Conservation (phyloP, 2,888 invertebrate genomes). For the Cataglyphis rosenhaueri region DNA sequence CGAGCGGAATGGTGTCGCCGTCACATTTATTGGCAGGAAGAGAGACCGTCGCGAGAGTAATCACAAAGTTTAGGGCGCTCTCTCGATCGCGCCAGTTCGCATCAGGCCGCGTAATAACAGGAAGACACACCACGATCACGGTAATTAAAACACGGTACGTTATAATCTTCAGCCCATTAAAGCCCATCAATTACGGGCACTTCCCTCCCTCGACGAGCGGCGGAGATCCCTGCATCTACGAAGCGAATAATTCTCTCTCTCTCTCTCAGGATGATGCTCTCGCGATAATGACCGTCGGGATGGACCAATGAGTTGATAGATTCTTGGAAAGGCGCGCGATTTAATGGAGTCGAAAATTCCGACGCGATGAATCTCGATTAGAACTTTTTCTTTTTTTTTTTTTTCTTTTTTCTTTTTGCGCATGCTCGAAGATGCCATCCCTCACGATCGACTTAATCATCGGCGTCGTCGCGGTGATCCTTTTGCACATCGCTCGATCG, state of each 20-base stretch:
- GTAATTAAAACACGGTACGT: constrained; percentile 76
- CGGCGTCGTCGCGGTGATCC: constrained; percentile 10
- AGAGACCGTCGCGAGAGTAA: constrained; percentile 41
- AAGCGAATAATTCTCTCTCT: constrained; percentile 67
- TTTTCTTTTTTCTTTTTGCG: constrained; percentile 52
- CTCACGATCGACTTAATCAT: not conserved
- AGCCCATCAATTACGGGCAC: constrained; percentile 72
- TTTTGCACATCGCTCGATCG: constrained; percentile 19
- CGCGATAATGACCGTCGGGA: constrained; percentile 65
- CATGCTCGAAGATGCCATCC: constrained; percentile 15
- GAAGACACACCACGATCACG: constrained; percentile 67
- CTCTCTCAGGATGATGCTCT: constrained; percentile 57
- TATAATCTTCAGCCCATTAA: constrained; percentile 74
- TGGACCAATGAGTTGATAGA: constrained; percentile 64
- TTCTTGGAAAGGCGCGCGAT: constrained; percentile 70
- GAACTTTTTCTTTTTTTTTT: constrained; percentile 58
- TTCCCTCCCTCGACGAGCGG: constrained; percentile 52
- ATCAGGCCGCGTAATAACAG: constrained; percentile 73
- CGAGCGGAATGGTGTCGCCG: constrained; percentile 62
- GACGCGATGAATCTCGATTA: constrained; percentile 57
- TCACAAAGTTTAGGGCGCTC: constrained; percentile 63
- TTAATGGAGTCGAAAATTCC: constrained; percentile 59
- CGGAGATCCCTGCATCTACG: constrained; percentile 47
- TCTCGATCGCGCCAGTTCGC: constrained; percentile 57
- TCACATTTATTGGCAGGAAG: constrained; percentile 50